Evolutionary conservation across 2,888 invertebrate species (phyloP).

Genomic region (Brenthis daphne): DNA sequence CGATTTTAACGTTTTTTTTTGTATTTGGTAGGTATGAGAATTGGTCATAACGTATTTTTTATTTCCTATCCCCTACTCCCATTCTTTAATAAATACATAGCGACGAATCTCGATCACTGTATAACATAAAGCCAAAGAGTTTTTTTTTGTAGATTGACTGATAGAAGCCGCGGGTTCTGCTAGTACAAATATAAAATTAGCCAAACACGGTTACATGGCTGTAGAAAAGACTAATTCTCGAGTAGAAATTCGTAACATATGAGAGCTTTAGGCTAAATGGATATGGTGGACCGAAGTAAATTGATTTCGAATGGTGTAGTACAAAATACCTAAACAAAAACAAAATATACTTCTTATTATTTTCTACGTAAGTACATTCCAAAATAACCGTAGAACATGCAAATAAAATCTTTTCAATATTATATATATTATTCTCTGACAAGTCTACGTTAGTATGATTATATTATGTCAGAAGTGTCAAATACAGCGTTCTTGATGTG

Average conservation of each 20-base stretch:
- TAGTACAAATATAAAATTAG: not conserved
- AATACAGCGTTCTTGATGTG: not conserved
- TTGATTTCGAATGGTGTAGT: slow-evolving; percentile 9
- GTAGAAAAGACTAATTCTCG: slow-evolving; percentile 1
- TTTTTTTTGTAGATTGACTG: too few relatives aligned
- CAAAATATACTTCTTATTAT: not conserved
- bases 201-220: not conserved
- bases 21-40: too few relatives aligned
- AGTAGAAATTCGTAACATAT: slow-evolving; percentile 3
- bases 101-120: too few relatives aligned
- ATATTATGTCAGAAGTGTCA: slow-evolving; percentile 2
- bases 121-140: too few relatives aligned
- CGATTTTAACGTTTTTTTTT: too few relatives aligned
- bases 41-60: too few relatives aligned
- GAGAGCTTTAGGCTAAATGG: slow-evolving; percentile 6
- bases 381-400: not conserved
- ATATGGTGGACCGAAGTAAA: not conserved
- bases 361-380: not conserved
- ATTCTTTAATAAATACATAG: too few relatives aligned
- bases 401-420: slow-evolving; percentile 5
- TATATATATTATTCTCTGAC: not conserved
- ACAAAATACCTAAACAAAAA: not conserved
- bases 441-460: not conserved
- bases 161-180: too few relatives aligned
- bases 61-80: too few relatives aligned